Base-by-base conservation (phyloP, 2,113 vertebrate species). In the Pterocles burchelli region DNA sequence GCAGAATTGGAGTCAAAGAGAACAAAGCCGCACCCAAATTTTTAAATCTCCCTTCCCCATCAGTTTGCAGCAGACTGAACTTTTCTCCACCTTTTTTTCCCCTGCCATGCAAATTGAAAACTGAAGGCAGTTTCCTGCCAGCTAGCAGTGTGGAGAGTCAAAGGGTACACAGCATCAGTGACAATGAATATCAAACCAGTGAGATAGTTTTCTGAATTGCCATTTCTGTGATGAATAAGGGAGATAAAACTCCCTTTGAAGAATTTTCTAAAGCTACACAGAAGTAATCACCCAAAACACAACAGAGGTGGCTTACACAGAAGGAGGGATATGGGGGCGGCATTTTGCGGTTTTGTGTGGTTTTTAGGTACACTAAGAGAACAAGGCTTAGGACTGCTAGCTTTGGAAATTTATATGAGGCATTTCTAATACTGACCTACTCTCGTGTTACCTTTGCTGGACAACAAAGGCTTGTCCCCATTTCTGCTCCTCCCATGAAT, bases 151-250 rank as follows among this genome's bases (percentile, higher is more conserved):
- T 51, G 52, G 33, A 25, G 83, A 76, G 75, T 68, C 78, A 86
- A 79, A 80, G 51, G 79, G 34, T 74, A 46, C 34, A 8, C 10
- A 71, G 71, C 57, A 61, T 29, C 43, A 38, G 48, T 66, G 63
- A 71, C 3, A 7, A 57, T 1, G 3, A 82, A 31, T 28, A 71
- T 16, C 1, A 2, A 73, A 77, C 33, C 0, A 0, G 77, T 0
- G 1, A 75, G 79, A 57, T 7, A 1, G 1, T 43, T 55, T 74
- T 71, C 65, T 84, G 48, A 67, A 78, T 66, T 6, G 1, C 52
- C 33, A 22, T 83, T 86, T 85, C 70, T 72, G 28, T 31, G n/a
- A 88, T 46, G 67, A 89, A 43, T 45, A 75, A 52, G 11, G 41
- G 61, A 91, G 13, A 51, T 20, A 82, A 91, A 89, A 72, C 12